Evolutionary conservation across 2,113 vertebrate species (phyloP).

Genomic region (Varanus salvator): DNA sequence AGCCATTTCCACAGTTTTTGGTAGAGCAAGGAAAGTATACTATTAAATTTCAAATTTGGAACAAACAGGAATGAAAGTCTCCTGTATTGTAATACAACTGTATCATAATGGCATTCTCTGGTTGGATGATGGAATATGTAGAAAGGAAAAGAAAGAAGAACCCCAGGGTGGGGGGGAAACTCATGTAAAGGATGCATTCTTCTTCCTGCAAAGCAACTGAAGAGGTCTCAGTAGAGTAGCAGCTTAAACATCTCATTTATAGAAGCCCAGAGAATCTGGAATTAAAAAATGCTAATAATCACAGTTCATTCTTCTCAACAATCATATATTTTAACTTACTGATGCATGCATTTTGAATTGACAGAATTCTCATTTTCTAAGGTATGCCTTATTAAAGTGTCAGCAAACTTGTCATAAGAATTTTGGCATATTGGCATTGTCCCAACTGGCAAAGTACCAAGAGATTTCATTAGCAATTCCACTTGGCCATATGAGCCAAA

Average conservation of each 20-base stretch:
- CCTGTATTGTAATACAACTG: no score
- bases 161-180: no score
- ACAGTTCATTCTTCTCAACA: slow-evolving; percentile 14
- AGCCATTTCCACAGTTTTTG: no score
- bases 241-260: neutral
- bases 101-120: no score
- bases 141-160: no score
- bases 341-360: slow-evolving; percentile 30
- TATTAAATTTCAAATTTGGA: no score
- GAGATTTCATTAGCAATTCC: neutral
- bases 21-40: no score
- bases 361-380: slow-evolving; percentile 29
- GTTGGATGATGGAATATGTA: no score
- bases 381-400: neutral
- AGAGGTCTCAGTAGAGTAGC: no score
- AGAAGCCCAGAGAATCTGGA: neutral
- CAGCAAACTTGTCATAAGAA: slow-evolving; percentile 30
- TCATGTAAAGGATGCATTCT: no score
- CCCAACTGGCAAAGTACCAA: neutral
- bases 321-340: slow-evolving; percentile 41
- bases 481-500: fast-evolving
- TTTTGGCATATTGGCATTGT: neutral
- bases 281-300: neutral
- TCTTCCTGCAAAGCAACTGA: no score
- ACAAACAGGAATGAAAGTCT: no score